Percentiles rank a stretch among this genome's conserved stretches.
Conservation (phyloP, 2,888 invertebrate genomes). For the Bhutanitis thaidina region DNA sequence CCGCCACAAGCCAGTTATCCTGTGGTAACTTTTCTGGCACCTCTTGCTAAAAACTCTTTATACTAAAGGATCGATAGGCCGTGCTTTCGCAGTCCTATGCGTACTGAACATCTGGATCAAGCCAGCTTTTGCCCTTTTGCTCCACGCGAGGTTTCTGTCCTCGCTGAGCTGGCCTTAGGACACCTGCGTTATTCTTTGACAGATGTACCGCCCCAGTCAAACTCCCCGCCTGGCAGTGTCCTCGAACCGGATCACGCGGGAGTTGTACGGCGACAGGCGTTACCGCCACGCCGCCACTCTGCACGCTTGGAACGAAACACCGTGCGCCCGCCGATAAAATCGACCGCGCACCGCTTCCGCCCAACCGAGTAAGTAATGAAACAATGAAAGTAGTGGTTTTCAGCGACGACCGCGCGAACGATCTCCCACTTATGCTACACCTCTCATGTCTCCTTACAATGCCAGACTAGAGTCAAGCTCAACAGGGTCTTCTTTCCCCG, state of each 20-base stretch:
- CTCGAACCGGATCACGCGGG: constrained; percentile 73
- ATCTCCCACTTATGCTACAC: too few relatives aligned
- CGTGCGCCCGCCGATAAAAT: too few relatives aligned
- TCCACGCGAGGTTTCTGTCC: constrained; percentile 85
- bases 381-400: too few relatives aligned
- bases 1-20: constrained; percentile 84
- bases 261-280: constrained; percentile 55
- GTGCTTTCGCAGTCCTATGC: constrained; percentile 70
- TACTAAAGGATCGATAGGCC: constrained; percentile 81
- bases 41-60: constrained; percentile 75
- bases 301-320: too few relatives aligned
- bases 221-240: constrained; percentile 77
- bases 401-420: too few relatives aligned
- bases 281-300: too few relatives aligned
- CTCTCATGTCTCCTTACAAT: too few relatives aligned
- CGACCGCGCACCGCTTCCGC: too few relatives aligned
- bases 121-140: constrained; percentile 74
- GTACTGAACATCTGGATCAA: too few relatives aligned
- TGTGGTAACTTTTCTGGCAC: constrained; percentile 67
- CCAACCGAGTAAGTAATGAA: too few relatives aligned
- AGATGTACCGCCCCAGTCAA: constrained; percentile 81
- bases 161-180: constrained; percentile 80
- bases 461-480: too few relatives aligned
- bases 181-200: constrained; percentile 83
- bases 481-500: too few relatives aligned